Conservation (phyloP, 2,797 vertebrate species). For the Lepilemur ruficaudatus region DNA sequence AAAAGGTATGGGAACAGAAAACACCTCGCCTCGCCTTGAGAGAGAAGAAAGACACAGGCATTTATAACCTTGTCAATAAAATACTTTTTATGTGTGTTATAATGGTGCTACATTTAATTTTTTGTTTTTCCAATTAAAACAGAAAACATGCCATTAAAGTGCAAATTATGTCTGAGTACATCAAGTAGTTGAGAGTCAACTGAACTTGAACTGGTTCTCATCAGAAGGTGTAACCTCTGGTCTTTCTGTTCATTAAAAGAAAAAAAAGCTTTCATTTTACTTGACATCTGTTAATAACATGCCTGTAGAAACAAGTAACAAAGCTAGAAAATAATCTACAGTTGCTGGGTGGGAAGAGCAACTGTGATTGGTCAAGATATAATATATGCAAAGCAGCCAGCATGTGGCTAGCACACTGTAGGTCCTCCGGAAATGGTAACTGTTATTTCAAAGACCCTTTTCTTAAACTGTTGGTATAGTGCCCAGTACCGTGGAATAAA, state of each 20-base stretch:
- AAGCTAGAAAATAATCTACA: not conserved
- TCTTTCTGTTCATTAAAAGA: not conserved
- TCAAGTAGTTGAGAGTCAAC: not conserved
- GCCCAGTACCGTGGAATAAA: slow-evolving; percentile 39
- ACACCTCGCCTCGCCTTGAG: not conserved
- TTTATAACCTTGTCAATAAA: not conserved
- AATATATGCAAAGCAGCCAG: not conserved
- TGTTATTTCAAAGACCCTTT: not conserved
- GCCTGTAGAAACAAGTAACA: not conserved
- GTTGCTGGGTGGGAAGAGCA: not conserved
- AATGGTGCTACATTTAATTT: not conserved
- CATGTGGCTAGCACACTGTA: not conserved
- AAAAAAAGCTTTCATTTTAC: not conserved
- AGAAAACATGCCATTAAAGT: not conserved
- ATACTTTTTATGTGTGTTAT: not conserved
- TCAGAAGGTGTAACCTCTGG: not conserved
- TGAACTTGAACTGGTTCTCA: slow-evolving; percentile 19
- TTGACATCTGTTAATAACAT: not conserved
- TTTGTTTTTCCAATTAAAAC: slow-evolving; percentile 39
- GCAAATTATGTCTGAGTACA: not conserved
- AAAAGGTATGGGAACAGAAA: not conserved
- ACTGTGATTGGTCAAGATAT: not conserved
- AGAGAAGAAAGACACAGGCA: not conserved
- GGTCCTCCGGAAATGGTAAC: not conserved
- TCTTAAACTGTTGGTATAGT: not conserved